Evolutionary conservation across 2,888 invertebrate genomes (phyloP), one percentile per base, ranked within the genome.

Genomic region (Tenthredo amoena): DNA sequence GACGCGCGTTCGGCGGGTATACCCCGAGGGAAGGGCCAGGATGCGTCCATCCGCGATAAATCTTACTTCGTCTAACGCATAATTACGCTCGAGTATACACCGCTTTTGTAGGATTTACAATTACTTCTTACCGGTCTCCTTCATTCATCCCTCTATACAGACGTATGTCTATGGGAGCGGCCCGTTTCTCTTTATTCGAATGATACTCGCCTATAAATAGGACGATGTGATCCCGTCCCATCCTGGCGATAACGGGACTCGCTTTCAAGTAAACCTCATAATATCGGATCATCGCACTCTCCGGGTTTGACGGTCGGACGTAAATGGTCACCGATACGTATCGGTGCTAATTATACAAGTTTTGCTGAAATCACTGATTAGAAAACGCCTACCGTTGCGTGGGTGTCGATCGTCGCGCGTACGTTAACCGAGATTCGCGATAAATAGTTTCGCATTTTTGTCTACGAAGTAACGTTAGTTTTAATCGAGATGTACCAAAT

Each of bases 51-150:
- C 87, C 87, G 88, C 88, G 88, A 91, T 91, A 90, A 90, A 91
- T 91, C 90, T 90, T 89, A 88, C 85, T 89, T 90, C 88, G 88
- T 87, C 87, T 88, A 89, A 89, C 89, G 91, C 90, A 90, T 91
- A 90, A 91, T 90, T 90, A 91, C 90, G 88, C 76, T 86, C 87
- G 83, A 21, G 37, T 21, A 77, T 21, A 77, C 81, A 37, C 79
- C 34, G 81, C 62, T 62, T 58, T 81, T 21, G 40, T 77, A 55
- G 40, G 55, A 77, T 77, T 77, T 77, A 77, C 50, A 77, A 81
- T 37, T 21, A 21, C 77, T 34, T 50, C 50, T 50, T 50, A 15
- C 50, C 55, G 68, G 34, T 55, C 77, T 62, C 62, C 37, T 15
- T 40, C 40, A 62, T 40, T 62, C 50, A 58, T 21, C 81, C 58